Evolutionary conservation across 1,140 invertebrate genomes (phyloP), one percentile per base, ranked within the genome.

Genomic region (Chlorops oryzae): DNA sequence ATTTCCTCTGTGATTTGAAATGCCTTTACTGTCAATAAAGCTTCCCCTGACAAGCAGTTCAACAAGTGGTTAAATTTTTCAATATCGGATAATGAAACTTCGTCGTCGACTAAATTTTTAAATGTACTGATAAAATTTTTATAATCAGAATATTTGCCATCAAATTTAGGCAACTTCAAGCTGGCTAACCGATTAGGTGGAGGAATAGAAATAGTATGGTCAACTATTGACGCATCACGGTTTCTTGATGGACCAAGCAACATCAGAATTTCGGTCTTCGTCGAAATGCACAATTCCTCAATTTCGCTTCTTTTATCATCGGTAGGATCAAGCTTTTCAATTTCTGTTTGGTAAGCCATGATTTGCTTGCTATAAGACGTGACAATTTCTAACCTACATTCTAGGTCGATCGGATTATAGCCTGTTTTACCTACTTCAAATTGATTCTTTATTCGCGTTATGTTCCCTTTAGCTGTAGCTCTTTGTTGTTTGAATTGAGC

Each of bases 1-100:
- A 43, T 50, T 24, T 24, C 20, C 13, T 49, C 47, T 13, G 38
- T 13, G 20, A 49, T 20, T 12, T 49, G 47, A 41, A 49, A 41
- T n/a, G 49, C 49, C 9, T 37, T 42, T 10, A 50, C 38, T 12
- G 37, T 49, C n/a, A n/a, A n/a, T n/a, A n/a, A n/a, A n/a, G n/a
- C n/a, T n/a, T n/a, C n/a, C n/a, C n/a, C n/a, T n/a, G n/a, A n/a
- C n/a, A n/a, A n/a, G n/a, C n/a, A n/a, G n/a, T n/a, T n/a, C n/a
- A n/a, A n/a, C n/a, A n/a, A n/a, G 27, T 54, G 41, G 32, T 44
- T 49, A 18, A 49, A 54, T 28, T 53, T 48, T 18, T 48, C 35
- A 23, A 48, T 48, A 24, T 48, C 37, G 23, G 37, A 25, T 21
- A 47, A 47, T 25, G 45, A 22, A 13, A n/a, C 15, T 12, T 47